These are phyloP conservation scores for Octodonta nipae DNA, from an alignment of 2,888 invertebrate species.

Conservation along the genomic window DNA sequence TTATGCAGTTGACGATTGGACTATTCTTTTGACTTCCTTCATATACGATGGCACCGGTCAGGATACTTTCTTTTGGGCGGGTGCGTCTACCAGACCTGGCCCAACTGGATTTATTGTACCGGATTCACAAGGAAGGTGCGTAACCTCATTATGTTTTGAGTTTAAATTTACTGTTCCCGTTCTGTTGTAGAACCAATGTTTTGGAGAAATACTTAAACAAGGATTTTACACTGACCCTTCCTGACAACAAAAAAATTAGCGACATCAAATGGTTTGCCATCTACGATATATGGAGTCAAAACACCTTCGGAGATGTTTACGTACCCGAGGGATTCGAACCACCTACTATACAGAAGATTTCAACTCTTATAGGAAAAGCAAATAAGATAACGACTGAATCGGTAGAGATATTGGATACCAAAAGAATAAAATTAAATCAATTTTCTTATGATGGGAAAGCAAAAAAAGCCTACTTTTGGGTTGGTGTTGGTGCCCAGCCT, in stretches of 20 bases:
- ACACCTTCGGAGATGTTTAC: constrained; percentile 79
- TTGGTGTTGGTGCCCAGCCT: constrained; percentile 78
- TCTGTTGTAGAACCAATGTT: constrained; percentile 64
- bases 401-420: constrained; percentile 66
- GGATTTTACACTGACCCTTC: constrained; percentile 67
- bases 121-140: constrained; percentile 73
- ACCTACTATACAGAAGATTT: constrained; percentile 54
- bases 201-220: constrained; percentile 74
- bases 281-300: constrained; percentile 75
- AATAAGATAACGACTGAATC: constrained; percentile 59
- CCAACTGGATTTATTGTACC: constrained; percentile 86
- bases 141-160: too few species aligned
- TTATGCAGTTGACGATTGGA: constrained; percentile 77
- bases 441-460: constrained; percentile 68
- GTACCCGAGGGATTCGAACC: constrained; percentile 84
- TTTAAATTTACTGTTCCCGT: too few species aligned
- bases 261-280: constrained; percentile 82
- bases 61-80: constrained; percentile 89
- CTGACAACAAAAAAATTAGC: constrained; percentile 73
- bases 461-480: constrained; percentile 72
- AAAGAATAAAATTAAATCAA: constrained; percentile 62
- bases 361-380: constrained; percentile 44
- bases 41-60: constrained; percentile 83
- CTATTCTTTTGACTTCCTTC: constrained; percentile 64
- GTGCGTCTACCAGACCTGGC: constrained; percentile 73